A percentile compares a stretch with the other conserved stretches of the same genome.
Conservation (phyloP, 2,797 vertebrate species). For the Potorous gilbertii region DNA sequence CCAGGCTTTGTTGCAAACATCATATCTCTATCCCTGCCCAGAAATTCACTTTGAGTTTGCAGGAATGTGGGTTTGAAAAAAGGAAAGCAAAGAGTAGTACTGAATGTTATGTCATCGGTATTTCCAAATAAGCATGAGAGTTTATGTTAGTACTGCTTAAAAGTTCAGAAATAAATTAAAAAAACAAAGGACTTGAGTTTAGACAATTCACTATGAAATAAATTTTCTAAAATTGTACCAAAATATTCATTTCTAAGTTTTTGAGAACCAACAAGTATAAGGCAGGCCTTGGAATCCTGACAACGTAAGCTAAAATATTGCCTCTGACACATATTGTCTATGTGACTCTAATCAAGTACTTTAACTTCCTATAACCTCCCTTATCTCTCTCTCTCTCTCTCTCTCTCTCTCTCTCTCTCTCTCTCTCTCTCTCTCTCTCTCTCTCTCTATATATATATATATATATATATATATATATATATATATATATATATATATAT, state of each 20-base stretch:
- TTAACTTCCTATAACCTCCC: not conserved
- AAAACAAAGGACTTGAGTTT: not conserved
- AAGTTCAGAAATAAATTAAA: not conserved
- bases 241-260: not conserved
- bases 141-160: not conserved
- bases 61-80: not conserved
- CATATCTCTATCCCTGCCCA: not conserved
- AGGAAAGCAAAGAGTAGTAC: not conserved
- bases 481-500: too few relatives aligned
- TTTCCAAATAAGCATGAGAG: not conserved
- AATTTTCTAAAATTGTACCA: not conserved
- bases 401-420: too few relatives aligned
- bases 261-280: not conserved
- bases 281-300: not conserved
- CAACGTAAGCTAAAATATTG: not conserved
- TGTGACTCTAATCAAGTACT: too few relatives aligned
- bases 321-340: not conserved
- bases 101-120: not conserved
- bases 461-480: too few relatives aligned
- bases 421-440: too few relatives aligned
- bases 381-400: not conserved
- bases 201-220: not conserved
- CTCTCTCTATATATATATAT: too few relatives aligned
- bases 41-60: not conserved
- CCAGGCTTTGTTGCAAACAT: not conserved